Evolutionary conservation across 2,797 vertebrate species (phyloP), one percentile per base, ranked within the genome.

Genomic region (Eulemur albifrons): DNA sequence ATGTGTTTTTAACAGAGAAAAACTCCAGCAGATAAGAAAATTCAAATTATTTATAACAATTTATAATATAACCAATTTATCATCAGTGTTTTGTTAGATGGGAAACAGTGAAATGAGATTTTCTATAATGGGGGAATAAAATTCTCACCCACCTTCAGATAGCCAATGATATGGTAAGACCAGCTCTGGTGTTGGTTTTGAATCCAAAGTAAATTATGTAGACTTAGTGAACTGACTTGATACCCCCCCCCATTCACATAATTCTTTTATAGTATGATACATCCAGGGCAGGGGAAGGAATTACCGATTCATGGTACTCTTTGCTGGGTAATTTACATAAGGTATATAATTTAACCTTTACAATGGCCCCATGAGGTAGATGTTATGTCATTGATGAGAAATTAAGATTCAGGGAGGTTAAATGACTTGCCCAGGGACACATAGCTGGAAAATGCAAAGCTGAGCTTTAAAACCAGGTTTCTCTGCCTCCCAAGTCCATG

Each of bases 11-110:
- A 95, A 88, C 13, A 82, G 35, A 27, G 18, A 93, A 75, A 20
- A 91, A 83, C 82, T 97, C 35, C 85, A 95, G 35, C 30, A 94
- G 27, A 75, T 82, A 91, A 92, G 65, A 65, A 12, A 88, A 70
- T 81, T 95, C 59, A 92, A 92, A 63, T 92, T 88, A 92, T 80
- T 40, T 7, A 82, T 85, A 96, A 80, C 10, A 85, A 94, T 81
- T 45, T 69, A 72, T 88, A 94, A 17, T 80, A 83, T 20, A 96
- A 88, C 2, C n/a, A 90, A 85, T 83, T 93, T 48, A 84, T 92
- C 77, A 84, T 85, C 45, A 77, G 27, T 73, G 4, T 87, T 90
- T 96, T 94, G 69, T 94, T 92, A 92, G 59, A 57, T 91, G 54
- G 27, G 40, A 61, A 89, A 93, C 38, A 67, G 63, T 82, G 32